These are phyloP conservation scores for Crematogaster levior DNA, from an alignment of 2,888 invertebrate species.

Conservation along the genomic window DNA sequence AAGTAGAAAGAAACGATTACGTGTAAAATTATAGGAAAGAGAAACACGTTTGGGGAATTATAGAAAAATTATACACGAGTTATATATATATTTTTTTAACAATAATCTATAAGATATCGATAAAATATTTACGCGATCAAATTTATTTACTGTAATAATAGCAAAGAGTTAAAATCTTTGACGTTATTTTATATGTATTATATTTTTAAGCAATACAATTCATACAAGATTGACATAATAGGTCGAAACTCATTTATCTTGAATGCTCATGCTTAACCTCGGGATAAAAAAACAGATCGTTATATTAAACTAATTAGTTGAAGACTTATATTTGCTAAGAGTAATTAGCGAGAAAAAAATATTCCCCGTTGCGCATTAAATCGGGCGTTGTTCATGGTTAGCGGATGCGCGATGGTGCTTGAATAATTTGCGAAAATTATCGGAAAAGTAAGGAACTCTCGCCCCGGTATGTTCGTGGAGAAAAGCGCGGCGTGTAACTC, in stretches of 20 bases:
- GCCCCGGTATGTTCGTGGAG: conserved; percentile 32
- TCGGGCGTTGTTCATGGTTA: conserved; percentile 59
- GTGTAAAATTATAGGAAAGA: no score
- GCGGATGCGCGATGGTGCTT: conserved; percentile 62
- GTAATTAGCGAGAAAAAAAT: conserved; percentile 46
- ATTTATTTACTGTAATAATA: background rate
- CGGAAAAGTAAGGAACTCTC: conserved; percentile 65
- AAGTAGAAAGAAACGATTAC: background rate
- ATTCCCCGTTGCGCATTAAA: conserved; percentile 39
- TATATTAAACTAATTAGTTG: conserved; percentile 40
- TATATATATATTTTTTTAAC: no score
- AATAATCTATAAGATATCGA: background rate
- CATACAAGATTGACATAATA: background rate
- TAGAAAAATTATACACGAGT: no score
- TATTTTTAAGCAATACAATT: background rate
- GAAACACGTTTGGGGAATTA: no score
- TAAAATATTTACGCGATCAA: background rate
- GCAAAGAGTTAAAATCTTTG: background rate
- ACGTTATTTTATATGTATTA: background rate
- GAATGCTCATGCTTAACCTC: background rate
- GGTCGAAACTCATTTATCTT: background rate
- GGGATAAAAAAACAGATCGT: background rate
- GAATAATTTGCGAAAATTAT: conserved; percentile 68
- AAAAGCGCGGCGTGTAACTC: conserved; percentile 35
- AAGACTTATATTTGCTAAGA: conserved; percentile 13